Conservation (phyloP, 2,888 invertebrate species). For the Zeuzera pyrina region DNA sequence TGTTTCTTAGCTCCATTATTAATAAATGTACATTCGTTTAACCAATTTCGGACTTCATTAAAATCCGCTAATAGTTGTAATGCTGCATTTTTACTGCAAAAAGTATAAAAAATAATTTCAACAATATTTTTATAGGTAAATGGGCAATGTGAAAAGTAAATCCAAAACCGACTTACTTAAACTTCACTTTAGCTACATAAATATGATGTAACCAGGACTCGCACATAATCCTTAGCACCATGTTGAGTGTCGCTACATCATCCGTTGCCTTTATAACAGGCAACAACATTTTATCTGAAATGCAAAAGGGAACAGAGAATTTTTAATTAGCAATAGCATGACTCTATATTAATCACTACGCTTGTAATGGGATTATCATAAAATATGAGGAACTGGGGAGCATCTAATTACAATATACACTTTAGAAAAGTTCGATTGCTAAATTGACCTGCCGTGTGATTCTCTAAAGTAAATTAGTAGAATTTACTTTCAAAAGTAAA, state of each 20-base stretch:
- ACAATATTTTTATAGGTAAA: neutral
- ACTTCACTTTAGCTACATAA: conserved; percentile 85
- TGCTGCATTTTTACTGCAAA: conserved; percentile 77
- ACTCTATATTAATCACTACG: too few species aligned
- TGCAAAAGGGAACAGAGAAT: too few species aligned
- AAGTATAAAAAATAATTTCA: conserved; percentile 3
- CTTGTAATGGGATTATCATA: too few species aligned
- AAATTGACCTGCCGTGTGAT: too few species aligned
- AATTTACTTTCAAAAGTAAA: too few species aligned
- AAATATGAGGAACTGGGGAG: too few species aligned
- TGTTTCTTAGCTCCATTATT: conserved; percentile 67
- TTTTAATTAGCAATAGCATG: too few species aligned
- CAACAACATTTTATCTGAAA: conserved; percentile 80
- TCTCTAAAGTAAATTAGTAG: too few species aligned
- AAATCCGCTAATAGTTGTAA: conserved; percentile 87
- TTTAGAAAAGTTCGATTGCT: too few species aligned
- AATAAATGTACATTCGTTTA: conserved; percentile 74
- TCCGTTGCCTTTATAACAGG: conserved; percentile 85
- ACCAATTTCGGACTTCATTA: conserved; percentile 83
- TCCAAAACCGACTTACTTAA: conserved; percentile 65
- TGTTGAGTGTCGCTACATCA: conserved; percentile 81
- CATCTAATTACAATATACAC: too few species aligned
- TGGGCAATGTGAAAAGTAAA: neutral
- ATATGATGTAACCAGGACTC: conserved; percentile 92
- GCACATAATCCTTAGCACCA: conserved; percentile 86